Conservation (phyloP, 2,797 vertebrate species). For the Muscicapa comitata region DNA sequence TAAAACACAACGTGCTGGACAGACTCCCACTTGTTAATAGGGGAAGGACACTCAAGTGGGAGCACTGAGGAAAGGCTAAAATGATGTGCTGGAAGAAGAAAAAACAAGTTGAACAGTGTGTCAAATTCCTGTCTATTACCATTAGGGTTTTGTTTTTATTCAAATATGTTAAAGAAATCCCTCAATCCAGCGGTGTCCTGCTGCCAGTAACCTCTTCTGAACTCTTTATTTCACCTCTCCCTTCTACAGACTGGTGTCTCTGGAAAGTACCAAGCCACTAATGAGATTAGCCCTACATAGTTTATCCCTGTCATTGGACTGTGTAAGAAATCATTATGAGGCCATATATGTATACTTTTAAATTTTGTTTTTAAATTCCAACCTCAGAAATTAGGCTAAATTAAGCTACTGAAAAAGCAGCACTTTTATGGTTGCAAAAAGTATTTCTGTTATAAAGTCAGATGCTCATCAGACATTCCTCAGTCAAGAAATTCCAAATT, state of each 20-base stretch:
- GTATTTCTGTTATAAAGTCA: background rate
- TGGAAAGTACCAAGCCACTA: background rate
- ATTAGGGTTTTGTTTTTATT: background rate
- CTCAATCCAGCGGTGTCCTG: background rate
- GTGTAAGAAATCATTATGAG: background rate
- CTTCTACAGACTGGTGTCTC: background rate
- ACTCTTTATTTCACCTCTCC: background rate
- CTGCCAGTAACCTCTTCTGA: background rate
- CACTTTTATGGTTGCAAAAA: background rate
- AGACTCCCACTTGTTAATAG: background rate
- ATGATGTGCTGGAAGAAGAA: background rate
- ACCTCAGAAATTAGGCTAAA: background rate
- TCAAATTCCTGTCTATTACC: background rate
- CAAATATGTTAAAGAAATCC: background rate
- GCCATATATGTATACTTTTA: rapidly evolving
- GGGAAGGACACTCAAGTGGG: background rate
- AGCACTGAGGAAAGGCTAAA: background rate
- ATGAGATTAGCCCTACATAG: background rate
- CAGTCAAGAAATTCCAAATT: background rate
- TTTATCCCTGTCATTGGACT: background rate
- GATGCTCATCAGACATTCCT: background rate
- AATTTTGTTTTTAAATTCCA: background rate
- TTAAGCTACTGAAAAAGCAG: background rate
- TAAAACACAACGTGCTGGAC: background rate
- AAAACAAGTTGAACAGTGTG: background rate